Percentiles rank a stretch among this genome's conserved stretches.
Conservation (phyloP, 2,113 vertebrate species). For the Athene noctua region DNA sequence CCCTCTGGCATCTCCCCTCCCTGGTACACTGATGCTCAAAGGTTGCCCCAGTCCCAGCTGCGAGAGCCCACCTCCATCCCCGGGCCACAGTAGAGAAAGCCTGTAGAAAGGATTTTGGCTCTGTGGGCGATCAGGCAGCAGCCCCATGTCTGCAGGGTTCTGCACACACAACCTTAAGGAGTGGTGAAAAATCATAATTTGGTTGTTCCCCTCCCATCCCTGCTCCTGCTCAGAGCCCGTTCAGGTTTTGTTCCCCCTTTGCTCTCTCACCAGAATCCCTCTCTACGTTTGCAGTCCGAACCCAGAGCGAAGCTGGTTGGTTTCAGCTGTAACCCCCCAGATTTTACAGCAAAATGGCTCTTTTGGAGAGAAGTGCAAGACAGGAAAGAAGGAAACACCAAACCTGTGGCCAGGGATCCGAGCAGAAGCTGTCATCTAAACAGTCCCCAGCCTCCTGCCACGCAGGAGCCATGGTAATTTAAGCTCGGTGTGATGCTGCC, state of each 20-base stretch:
- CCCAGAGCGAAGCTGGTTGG: background rate
- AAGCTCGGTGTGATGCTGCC: background rate
- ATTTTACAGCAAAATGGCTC: background rate
- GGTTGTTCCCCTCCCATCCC: background rate
- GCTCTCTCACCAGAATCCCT: background rate
- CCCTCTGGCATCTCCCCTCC: background rate
- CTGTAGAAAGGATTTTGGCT: background rate
- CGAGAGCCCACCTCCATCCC: background rate
- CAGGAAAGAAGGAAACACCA: background rate
- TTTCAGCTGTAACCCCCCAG: background rate
- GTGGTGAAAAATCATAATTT: background rate
- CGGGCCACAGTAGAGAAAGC: background rate
- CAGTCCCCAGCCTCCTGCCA: background rate
- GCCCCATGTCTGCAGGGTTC: background rate
- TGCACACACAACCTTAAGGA: background rate
- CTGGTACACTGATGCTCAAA: fast-evolving
- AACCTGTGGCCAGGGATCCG: background rate
- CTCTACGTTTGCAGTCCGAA: background rate
- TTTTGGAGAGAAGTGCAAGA: background rate
- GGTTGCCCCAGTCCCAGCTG: fast-evolving
- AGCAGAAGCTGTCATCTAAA: constrained; percentile 10
- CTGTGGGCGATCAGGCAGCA: background rate
- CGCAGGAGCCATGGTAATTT: background rate
- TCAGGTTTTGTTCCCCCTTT: background rate
- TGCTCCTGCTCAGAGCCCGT: background rate